Conservation (phyloP, 1,140 invertebrate genomes). For the Sarcophaga bullata region DNA sequence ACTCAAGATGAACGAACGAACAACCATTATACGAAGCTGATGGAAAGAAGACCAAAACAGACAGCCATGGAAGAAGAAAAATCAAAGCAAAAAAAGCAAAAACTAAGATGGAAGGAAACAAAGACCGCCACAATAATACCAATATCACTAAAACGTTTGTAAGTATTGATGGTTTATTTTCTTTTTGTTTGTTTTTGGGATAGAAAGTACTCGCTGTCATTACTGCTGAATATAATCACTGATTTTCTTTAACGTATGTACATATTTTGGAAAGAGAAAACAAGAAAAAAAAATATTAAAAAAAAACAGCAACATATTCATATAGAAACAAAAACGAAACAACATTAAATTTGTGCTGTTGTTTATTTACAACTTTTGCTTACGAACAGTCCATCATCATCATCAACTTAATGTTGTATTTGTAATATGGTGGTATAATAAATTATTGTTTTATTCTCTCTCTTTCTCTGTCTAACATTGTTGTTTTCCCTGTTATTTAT, state of each 20-base stretch:
- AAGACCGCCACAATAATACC: constrained; percentile 30
- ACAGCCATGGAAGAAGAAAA: background rate
- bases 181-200: background rate
- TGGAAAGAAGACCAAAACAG: background rate
- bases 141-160: background rate
- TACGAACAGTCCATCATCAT: background rate
- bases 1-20: background rate
- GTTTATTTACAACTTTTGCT: background rate
- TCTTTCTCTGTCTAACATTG: background rate
- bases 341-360: background rate
- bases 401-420: no score
- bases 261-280: constrained; percentile 22
- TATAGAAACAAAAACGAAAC: background rate
- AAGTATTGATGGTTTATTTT: background rate
- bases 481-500: background rate
- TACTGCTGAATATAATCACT: background rate
- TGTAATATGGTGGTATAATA: no score
- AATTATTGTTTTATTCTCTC: background rate
- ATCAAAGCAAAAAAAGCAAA: constrained; percentile 19
- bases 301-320: background rate
- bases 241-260: background rate
- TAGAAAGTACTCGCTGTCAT: constrained; percentile 19
- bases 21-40: background rate
- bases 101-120: background rate
- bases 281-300: background rate